Conservation (phyloP, 1,140 invertebrate species). For the Nomia melanderi region DNA sequence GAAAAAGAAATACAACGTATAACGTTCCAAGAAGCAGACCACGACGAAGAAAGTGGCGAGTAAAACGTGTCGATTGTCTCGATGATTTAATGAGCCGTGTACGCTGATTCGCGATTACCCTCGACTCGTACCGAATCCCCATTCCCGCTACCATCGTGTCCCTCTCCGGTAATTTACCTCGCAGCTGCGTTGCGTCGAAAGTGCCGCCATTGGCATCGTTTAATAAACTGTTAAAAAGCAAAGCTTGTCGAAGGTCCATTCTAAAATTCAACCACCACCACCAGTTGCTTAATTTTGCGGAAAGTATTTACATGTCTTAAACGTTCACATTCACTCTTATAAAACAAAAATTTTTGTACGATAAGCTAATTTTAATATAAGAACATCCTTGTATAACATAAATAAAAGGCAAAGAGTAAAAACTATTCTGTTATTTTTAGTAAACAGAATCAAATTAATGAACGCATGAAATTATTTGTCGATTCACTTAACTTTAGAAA, state of each 20-base stretch:
- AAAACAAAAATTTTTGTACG: too few relatives aligned
- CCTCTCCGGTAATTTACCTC: conserved; percentile 66
- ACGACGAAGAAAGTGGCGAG: conserved; percentile 40
- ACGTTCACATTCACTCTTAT: too few relatives aligned
- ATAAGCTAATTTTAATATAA: too few relatives aligned
- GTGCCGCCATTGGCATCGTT: conserved; percentile 40
- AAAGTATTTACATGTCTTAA: too few relatives aligned
- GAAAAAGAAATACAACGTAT: conserved; percentile 9
- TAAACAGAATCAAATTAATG: too few relatives aligned
- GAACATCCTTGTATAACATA: too few relatives aligned
- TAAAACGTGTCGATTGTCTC: conserved; percentile 64
- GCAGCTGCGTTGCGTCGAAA: conserved; percentile 57
- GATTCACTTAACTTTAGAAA: too few relatives aligned
- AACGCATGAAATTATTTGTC: too few relatives aligned
- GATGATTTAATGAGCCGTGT: conserved; percentile 70
- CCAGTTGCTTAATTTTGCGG: background rate
- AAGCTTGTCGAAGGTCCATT: conserved; percentile 40
- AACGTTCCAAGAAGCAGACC: conserved; percentile 36
- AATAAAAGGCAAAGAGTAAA: too few relatives aligned
- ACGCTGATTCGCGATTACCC: conserved; percentile 67
- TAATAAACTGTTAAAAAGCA: conserved; percentile 53
- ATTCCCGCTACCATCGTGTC: conserved; percentile 11
- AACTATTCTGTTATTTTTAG: too few relatives aligned
- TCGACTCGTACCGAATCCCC: conserved; percentile 34
- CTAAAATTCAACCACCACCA: conserved; percentile 30